Evolutionary conservation across 2,888 invertebrate species (phyloP), one percentile per base, ranked within the genome.

Genomic region (Galerucella pusilla): DNA sequence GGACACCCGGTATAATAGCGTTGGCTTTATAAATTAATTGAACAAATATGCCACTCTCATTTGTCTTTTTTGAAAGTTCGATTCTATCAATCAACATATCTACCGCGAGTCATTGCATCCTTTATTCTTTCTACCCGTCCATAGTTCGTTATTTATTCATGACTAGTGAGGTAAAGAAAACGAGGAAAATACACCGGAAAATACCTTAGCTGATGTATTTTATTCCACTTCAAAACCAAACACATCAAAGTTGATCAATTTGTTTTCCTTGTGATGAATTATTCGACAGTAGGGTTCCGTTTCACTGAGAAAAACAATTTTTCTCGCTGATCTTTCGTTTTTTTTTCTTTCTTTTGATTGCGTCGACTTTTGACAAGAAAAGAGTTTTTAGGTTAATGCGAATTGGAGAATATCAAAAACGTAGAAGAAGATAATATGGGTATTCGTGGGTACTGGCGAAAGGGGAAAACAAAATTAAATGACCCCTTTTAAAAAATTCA

Each of bases 231-330:
- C 75, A 68, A 77, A 67, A 73, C 60, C 68, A 71, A 69, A 74
- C 68, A 71, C 72, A 72, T 76, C 71, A 69, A 66, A 64, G 67
- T 59, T 64, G 75, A 75, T 75, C 75, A 73, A 75, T 75, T 75
- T 75, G 73, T 75, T 75, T 75, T 70, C 66, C 60, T 42, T 42
- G 71, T 75, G 75, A 75, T 75, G 70, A 73, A 75, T 75, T 73
- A 70, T 67, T 75, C 73, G 20, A 46, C 25, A 9, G 46, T 49
- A 61, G 49, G 61, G 61, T 70, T 63, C 20, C 35, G 25, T 54
- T 52, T 59, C 42, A 25, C 52, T 54, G 42, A 70, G 49, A 28
- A 70, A 70, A 70, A 52, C 64, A 42, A 64, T 64, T 70, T 70
- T 70, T 70, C 70, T 70, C 63, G 42, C 1, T 14, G n/a, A 63